These are phyloP conservation scores for Halocynthia roretzi DNA, from an alignment of 23 tunicate genomes.

Conservation along the genomic window DNA sequence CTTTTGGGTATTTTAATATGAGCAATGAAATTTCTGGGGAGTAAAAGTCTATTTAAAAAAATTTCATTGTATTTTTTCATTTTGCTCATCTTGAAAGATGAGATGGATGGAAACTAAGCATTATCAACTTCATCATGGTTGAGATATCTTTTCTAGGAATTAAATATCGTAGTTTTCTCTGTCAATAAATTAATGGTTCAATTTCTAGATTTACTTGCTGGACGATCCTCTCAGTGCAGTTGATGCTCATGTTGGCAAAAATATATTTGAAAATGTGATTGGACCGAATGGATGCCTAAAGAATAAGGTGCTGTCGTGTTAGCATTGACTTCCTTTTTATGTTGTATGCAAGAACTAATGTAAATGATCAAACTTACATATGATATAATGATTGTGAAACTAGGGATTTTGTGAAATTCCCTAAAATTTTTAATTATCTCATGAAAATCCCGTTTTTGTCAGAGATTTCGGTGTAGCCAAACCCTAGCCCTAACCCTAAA, in stretches of 20 bases:
- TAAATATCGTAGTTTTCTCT: too few relatives aligned
- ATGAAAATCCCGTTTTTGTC: neutral
- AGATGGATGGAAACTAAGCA: neutral
- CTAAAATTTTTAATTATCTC: neutral
- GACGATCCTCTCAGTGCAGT: constrained; percentile 99
- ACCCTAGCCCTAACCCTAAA: too few relatives aligned
- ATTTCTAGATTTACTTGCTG: constrained; percentile 67
- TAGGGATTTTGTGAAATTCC: neutral
- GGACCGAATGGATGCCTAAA: constrained; percentile 80
- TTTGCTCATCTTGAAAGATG: neutral
- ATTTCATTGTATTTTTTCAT: neutral
- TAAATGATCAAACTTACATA: too few relatives aligned
- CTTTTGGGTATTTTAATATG: neutral
- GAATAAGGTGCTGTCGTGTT: constrained; percentile 33
- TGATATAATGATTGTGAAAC: neutral
- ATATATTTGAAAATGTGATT: constrained; percentile 88
- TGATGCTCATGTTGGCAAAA: constrained; percentile 94
- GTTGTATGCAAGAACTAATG: neutral
- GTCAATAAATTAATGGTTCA: neutral
- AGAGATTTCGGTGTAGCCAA: too few relatives aligned
- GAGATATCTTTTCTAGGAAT: too few relatives aligned
- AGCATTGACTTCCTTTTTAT: neutral
- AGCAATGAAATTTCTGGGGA: neutral
- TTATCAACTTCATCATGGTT: neutral
- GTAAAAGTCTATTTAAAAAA: neutral